Evolutionary conservation across 2,113 vertebrate genomes (phyloP).

Genomic region (Rutilus rutilus): DNA sequence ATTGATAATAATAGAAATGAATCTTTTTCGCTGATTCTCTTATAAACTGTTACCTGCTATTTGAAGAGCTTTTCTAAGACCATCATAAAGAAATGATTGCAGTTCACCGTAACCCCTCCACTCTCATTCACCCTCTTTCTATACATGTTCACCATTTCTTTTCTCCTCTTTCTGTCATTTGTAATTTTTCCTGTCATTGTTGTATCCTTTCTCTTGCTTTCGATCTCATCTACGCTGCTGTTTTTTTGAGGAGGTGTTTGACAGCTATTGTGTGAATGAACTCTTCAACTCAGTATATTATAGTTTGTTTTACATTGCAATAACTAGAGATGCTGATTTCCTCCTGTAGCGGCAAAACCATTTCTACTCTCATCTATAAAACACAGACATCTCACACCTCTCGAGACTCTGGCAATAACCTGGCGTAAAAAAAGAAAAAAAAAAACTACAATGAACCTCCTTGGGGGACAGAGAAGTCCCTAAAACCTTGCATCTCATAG

Average conservation of each 20-base stretch:
- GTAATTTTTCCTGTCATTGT: neutral
- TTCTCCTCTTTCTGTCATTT: neutral
- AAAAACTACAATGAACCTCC: constrained; percentile 36
- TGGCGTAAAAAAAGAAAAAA: neutral
- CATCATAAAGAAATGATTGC: neutral
- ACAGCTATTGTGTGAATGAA: constrained; percentile 34
- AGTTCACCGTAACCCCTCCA: neutral
- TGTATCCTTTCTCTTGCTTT: neutral
- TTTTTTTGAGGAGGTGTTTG: constrained; percentile 4
- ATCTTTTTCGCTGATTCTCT: neutral
- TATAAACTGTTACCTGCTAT: constrained; percentile 37
- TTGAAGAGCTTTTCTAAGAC: constrained; percentile 35
- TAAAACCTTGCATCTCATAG: constrained; percentile 43
- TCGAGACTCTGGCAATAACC: constrained; percentile 33
- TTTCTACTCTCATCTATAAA: constrained; percentile 40
- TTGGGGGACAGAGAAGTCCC: constrained; percentile 29
- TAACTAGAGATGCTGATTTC: constrained; percentile 9
- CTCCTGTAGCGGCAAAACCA: neutral
- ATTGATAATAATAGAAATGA: neutral
- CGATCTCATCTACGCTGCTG: neutral
- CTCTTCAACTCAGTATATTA: constrained; percentile 34
- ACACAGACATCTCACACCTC: constrained; percentile 29
- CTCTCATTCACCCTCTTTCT: neutral
- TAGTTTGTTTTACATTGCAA: constrained; percentile 29
- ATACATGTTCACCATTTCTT: neutral